Percentiles rank a stretch among this genome's conserved stretches.
These are phyloP conservation scores for Sisor rabdophorus DNA, from an alignment of 2,113 vertebrate genomes.

Conservation along the genomic window DNA sequence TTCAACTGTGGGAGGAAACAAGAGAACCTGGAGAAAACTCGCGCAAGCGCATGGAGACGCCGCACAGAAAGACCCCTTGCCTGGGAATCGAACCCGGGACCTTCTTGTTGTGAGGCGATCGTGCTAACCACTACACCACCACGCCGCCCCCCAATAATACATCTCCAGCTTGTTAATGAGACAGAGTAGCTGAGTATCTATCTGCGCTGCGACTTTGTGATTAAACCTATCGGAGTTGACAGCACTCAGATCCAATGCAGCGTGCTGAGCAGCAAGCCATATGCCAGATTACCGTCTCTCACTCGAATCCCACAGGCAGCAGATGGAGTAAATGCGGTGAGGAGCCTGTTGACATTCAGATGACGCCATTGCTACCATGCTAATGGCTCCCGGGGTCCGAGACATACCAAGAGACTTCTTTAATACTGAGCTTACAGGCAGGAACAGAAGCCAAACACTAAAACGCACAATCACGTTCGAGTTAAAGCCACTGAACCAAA, in stretches of 20 bases:
- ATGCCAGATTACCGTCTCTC: constrained; percentile 13
- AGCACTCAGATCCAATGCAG: not conserved
- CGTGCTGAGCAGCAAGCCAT: not conserved
- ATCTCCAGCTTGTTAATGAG: not conserved
- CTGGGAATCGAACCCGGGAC: no score
- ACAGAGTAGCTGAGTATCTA: not conserved
- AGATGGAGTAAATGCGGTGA: constrained; percentile 21
- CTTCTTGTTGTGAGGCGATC: no score
- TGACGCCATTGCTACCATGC: constrained; percentile 25
- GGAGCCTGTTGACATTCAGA: constrained; percentile 36
- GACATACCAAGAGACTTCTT: constrained; percentile 14
- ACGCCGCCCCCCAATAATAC: no score
- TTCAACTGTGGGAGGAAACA: no score
- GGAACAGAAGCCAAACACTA: constrained; percentile 21
- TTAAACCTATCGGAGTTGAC: constrained; percentile 4
- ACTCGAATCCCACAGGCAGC: constrained; percentile 7
- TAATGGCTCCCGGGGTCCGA: constrained; percentile 20
- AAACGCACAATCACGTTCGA: not conserved
- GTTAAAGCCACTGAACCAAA: constrained; percentile 4
- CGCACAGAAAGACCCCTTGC: no score
- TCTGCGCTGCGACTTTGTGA: not conserved
- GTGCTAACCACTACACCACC: no score
- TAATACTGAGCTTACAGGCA: constrained; percentile 14
- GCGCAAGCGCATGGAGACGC: no score
- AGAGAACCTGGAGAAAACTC: no score